Percentiles rank a stretch among this genome's conserved stretches.
Conservation (phyloP, 2,888 invertebrate species). For the Rhagium mordax region DNA sequence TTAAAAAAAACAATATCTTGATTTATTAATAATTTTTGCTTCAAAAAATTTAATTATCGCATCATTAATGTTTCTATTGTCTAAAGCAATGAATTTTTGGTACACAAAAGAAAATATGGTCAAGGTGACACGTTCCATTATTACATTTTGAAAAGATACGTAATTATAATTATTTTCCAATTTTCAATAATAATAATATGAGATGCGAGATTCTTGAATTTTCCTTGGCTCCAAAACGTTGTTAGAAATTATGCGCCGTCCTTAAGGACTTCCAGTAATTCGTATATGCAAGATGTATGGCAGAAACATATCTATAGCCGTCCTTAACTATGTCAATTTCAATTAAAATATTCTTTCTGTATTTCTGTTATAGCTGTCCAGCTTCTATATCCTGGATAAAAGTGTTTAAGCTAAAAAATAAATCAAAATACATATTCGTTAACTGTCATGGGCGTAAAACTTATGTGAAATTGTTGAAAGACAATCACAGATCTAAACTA, state of each 20-base stretch:
- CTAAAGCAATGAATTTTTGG: no score
- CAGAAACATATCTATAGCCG: constrained; percentile 57
- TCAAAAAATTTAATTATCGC: no score
- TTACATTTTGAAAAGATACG: no score
- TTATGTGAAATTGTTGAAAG: constrained; percentile 52
- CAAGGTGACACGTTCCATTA: no score
- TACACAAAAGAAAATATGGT: no score
- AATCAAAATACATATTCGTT: constrained; percentile 50
- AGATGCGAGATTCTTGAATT: neutral
- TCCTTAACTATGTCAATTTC: constrained; percentile 51
- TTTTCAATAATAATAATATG: no score
- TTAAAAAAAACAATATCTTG: no score
- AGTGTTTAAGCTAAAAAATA: constrained; percentile 48
- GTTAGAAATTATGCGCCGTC: neutral
- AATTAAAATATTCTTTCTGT: constrained; percentile 20
- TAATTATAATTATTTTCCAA: no score
- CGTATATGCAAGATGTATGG: constrained; percentile 31
- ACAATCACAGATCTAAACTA: constrained; percentile 47
- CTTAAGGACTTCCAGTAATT: constrained; percentile 18
- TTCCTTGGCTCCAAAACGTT: neutral
- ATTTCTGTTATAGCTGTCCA: constrained; percentile 43
- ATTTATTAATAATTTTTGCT: no score
- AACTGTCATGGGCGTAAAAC: constrained; percentile 43
- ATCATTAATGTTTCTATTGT: no score
- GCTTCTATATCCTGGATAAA: constrained; percentile 48